Evolutionary conservation across 1,140 invertebrate species (phyloP).

Genomic region (Zaprionus camerounensis): DNA sequence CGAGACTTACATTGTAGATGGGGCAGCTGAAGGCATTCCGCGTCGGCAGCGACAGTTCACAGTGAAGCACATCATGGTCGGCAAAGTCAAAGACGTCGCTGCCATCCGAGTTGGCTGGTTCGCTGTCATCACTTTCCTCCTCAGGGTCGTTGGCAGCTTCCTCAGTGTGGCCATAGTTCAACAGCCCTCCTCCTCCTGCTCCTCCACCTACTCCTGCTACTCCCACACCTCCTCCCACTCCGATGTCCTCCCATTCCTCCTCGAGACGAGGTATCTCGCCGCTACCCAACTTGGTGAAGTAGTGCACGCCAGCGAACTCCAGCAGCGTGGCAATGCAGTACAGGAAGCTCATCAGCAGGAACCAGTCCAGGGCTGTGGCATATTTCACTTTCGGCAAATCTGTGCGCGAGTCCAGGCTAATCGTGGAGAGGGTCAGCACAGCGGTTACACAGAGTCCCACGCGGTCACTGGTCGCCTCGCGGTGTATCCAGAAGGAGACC

Average conservation of each 20-base stretch:
- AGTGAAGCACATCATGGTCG: constrained; percentile 54
- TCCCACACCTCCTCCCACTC: background rate
- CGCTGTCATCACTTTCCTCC: constrained; percentile 54
- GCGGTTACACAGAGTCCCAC: constrained; percentile 93
- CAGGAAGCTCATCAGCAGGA: constrained; percentile 96
- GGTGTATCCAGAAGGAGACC: constrained; percentile 98
- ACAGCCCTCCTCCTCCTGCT: background rate
- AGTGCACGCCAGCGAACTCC: constrained; percentile 97
- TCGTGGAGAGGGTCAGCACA: constrained; percentile 95
- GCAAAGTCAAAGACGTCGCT: constrained; percentile 60
- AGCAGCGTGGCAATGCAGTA: constrained; percentile 96
- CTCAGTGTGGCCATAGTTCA: constrained; percentile 4
- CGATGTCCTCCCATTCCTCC: constrained; percentile 90
- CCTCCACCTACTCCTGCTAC: constrained; percentile 1
- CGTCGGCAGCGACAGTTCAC: constrained; percentile 50
- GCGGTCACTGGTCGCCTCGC: constrained; percentile 93
- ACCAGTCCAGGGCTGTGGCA: constrained; percentile 96
- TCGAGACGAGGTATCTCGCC: constrained; percentile 92
- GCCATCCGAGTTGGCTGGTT: constrained; percentile 51
- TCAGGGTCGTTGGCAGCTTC: constrained; percentile 33
- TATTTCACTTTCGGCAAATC: constrained; percentile 96
- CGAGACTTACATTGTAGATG: constrained; percentile 86
- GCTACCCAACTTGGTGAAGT: constrained; percentile 95
- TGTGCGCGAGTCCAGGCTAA: constrained; percentile 95
- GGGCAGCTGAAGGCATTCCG: constrained; percentile 87